Base-by-base conservation (phyloP, 2,888 invertebrate species). In the Gymnoscelis rufifasciata region DNA sequence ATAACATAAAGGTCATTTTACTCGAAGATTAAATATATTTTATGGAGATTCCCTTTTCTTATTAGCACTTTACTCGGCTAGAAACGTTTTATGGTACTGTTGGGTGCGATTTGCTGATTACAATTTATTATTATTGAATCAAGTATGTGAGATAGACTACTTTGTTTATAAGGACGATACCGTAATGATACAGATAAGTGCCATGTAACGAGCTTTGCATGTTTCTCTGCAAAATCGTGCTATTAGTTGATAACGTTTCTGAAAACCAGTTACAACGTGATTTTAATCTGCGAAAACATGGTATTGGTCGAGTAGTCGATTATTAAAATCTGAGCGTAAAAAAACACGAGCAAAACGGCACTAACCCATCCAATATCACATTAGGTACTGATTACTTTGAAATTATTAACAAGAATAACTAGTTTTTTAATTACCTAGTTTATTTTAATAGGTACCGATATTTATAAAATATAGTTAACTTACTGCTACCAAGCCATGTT, bases 21-120 rank as follows among this genome's bases (percentile, higher is more conserved):
- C 10, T 11, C 10, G 10, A 10, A 8, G 31, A 40, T 41, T 2
- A 37, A 38, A 44, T 41, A 38, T 41, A 44, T 41, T 41, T 41
- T 44, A 49, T 49, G 48, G 24, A 38, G 44, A 49, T 49, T 45
- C 35, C 26, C 7, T 38, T 38, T 29, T 41, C 38, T 41, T 49
- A 49, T 45, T 41, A 49, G 41, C 41, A 38, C 38, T 41, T 45
- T 41, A 44, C 35, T 35, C 15, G 35, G n/a, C 14, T n/a, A 28
- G 14, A 28, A 28, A 36, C 31, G 23, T 42, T 44, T 47, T 49
- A 49, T 31, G 49, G 19, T 44, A 42, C 44, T 38, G 39, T 19
- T 40, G 44, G 44, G 44, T 28, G 37, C 48, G 23, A 40, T 49
- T 44, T 35, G 44, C 49, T 45, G 41, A 49, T 49, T 49, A 49